A percentile compares a stretch with the other conserved stretches of the same genome.
These are phyloP conservation scores for Paragorgia papillata DNA, from an alignment of 92 coral and sea anemone genomes.

Conservation along the genomic window DNA sequence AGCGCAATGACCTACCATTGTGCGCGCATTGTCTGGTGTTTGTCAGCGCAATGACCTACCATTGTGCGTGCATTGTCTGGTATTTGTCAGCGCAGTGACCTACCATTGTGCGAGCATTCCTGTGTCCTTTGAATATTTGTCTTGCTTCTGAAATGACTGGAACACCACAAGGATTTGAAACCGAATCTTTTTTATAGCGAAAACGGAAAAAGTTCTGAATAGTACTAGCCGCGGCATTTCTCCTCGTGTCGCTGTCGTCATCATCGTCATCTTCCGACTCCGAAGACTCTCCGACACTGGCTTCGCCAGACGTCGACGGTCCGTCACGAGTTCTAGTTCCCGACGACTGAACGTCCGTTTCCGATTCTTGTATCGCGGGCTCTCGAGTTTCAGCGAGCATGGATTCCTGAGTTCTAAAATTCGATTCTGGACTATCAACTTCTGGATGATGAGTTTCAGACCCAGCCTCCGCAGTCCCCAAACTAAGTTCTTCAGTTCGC, in stretches of 20 bases:
- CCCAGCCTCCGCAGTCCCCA: background rate
- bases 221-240: slow-evolving; percentile 76
- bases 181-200: slow-evolving; percentile 60
- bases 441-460: background rate
- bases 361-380: background rate
- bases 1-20: no score
- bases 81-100: no score
- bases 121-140: slow-evolving; percentile 83
- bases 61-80: no score
- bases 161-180: background rate
- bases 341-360: background rate
- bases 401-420: background rate
- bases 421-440: background rate
- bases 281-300: slow-evolving; percentile 19
- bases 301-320: background rate
- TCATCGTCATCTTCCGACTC: slow-evolving; percentile 19
- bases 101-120: slow-evolving; percentile 99
- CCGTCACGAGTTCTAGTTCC: background rate
- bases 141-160: slow-evolving; percentile 80
- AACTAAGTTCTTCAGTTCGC: no score
- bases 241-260: slow-evolving; percentile 27
- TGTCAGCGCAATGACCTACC: no score
- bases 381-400: background rate
- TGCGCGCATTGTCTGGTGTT: no score
- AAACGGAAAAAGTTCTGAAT: slow-evolving; percentile 90